Evolutionary conservation across 2,113 vertebrate genomes (phyloP).

Genomic region (Pelusios castaneus): DNA sequence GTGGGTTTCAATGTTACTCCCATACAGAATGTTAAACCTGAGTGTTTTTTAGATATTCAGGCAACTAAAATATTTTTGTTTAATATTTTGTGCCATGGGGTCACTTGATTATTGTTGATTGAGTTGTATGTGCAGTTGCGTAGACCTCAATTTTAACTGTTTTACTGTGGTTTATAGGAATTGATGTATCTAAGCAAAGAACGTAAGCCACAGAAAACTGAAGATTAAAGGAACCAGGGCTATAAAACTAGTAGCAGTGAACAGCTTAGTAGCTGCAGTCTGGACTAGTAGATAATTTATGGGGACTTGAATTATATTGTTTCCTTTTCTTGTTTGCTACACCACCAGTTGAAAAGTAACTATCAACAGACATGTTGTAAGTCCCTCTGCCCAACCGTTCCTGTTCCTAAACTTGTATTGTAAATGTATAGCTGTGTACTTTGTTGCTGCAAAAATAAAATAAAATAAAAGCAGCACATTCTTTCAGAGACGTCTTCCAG

Average conservation of each 20-base stretch:
- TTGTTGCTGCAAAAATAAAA: not conserved
- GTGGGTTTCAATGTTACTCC: not conserved
- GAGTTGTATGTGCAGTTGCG: conserved; percentile 5
- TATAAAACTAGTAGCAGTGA: conserved; percentile 56
- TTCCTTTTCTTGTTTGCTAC: not conserved
- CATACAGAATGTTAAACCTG: not conserved
- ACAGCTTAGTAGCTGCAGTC: conserved; percentile 27
- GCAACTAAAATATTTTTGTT: not conserved
- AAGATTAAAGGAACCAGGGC: conserved; percentile 48
- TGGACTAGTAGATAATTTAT: conserved; percentile 38
- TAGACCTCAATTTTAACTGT: conserved; percentile 38
- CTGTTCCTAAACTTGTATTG: not conserved
- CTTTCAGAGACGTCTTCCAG: not conserved
- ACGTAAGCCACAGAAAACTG: conserved; percentile 58
- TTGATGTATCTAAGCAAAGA: conserved; percentile 53
- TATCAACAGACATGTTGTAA: not conserved
- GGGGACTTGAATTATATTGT: conserved; percentile 5
- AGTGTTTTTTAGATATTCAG: not conserved
- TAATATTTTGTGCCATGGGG: not conserved
- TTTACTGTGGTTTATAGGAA: conserved; percentile 62
- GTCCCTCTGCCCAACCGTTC: not conserved
- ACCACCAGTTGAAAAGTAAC: not conserved
- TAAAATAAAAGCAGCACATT: not conserved
- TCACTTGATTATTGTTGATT: conserved; percentile 35
- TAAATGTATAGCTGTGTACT: not conserved